These are phyloP conservation scores for Anagyrus pseudococci DNA, from an alignment of 2,888 invertebrate genomes.

Conservation along the genomic window DNA sequence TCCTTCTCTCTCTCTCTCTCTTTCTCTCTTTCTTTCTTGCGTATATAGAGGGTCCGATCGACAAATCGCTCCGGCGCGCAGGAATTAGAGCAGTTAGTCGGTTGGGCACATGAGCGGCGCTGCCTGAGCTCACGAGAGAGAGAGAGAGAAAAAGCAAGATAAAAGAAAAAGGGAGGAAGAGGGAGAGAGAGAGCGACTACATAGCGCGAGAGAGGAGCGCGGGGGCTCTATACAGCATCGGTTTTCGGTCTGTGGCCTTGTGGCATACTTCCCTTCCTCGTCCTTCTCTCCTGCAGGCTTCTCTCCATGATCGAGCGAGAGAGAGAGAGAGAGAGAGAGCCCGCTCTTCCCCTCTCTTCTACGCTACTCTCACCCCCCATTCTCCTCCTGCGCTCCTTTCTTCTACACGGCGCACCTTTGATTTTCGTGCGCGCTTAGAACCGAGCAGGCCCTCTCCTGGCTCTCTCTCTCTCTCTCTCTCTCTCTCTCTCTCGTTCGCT, in stretches of 20 bases:
- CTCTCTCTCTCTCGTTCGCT: conserved; percentile 35
- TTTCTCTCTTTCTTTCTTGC: too few relatives aligned
- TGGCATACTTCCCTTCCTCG: conserved; percentile 49
- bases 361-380: conserved; percentile 8
- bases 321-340: too few relatives aligned
- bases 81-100: conserved; percentile 49
- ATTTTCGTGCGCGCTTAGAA: conserved; percentile 3
- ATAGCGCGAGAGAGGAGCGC: background rate
- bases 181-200: too few relatives aligned
- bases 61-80: conserved; percentile 18
- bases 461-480: conserved; percentile 34
- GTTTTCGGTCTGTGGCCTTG: conserved; percentile 53
- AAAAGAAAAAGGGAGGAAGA: too few relatives aligned
- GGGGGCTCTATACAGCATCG: conserved; percentile 36
- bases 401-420: conserved; percentile 1
- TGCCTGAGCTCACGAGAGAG: too few relatives aligned
- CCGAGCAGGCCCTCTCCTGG: conserved; percentile 15
- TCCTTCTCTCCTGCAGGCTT: conserved; percentile 13
- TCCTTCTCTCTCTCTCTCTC: too few relatives aligned
- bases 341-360: conserved; percentile 11
- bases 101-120: too few relatives aligned
- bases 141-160: too few relatives aligned
- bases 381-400: background rate
- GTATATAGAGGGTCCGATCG: conserved; percentile 14
- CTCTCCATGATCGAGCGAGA: background rate